These are phyloP conservation scores for Lipophrys pholis DNA, from an alignment of 2,113 vertebrate species.

Conservation along the genomic window DNA sequence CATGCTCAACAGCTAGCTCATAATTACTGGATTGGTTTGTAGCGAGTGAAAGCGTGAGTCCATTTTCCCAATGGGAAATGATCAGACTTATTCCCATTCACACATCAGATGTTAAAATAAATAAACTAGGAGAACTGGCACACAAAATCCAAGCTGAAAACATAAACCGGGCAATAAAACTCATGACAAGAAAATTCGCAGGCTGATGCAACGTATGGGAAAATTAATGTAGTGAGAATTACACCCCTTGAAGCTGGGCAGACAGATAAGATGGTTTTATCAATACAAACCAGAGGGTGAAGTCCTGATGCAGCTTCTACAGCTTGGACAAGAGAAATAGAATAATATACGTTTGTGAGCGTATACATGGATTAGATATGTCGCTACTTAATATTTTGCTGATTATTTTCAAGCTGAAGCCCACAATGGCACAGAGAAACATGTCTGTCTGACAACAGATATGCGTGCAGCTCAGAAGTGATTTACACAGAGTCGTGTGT, in stretches of 20 bases:
- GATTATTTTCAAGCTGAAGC: background rate
- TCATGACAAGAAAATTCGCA: conserved; percentile 27
- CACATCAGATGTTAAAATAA: conserved; percentile 23
- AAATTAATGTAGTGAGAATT: conserved; percentile 59
- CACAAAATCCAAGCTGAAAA: conserved; percentile 12
- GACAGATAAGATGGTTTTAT: conserved; percentile 49
- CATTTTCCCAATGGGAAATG: conserved; percentile 1
- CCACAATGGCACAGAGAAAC: background rate
- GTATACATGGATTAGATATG: background rate
- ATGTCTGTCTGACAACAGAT: conserved; percentile 10
- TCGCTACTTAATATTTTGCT: background rate
- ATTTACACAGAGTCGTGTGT: conserved; percentile 50
- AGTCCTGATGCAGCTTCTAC: conserved; percentile 2
- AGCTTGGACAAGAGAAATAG: background rate
- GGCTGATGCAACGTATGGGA: conserved; percentile 33
- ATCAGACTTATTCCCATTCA: conserved; percentile 48
- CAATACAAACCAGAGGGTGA: conserved; percentile 30
- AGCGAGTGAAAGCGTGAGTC: background rate
- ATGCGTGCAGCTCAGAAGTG: conserved; percentile 27
- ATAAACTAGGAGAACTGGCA: conserved; percentile 28
- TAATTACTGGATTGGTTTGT: conserved; percentile 10
- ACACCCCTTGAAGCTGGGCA: conserved; percentile 39
- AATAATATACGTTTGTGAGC: background rate
- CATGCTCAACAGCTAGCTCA: background rate
- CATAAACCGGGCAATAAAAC: conserved; percentile 18